Conservation (phyloP, 2,888 invertebrate genomes). For the Melanophora roralis region DNA sequence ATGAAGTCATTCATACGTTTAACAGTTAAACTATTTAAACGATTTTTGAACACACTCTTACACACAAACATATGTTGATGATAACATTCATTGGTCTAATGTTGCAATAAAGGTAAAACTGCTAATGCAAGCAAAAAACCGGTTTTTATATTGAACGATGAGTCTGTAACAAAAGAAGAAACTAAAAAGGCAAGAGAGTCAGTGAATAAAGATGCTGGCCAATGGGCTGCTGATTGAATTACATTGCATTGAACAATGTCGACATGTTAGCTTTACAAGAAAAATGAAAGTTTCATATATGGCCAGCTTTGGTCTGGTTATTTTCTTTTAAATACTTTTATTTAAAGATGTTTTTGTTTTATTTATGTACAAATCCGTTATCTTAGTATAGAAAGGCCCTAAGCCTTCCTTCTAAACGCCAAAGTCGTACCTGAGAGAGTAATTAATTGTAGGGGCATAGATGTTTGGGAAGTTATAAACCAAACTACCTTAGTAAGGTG, state of each 20-base stretch:
- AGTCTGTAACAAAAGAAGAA: not conserved
- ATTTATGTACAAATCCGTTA: not conserved
- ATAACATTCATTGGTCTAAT: constrained; percentile 32
- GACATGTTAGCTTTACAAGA: constrained; percentile 9
- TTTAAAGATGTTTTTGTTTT: constrained; percentile 23
- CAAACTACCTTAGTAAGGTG: no score
- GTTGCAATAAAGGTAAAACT: not conserved
- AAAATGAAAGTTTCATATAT: constrained; percentile 48
- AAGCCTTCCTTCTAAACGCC: no score
- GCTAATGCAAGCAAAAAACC: constrained; percentile 6
- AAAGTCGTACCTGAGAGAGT: no score
- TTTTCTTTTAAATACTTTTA: no score
- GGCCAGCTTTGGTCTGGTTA: no score
- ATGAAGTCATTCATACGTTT: constrained; percentile 36
- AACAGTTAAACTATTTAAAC: constrained; percentile 23
- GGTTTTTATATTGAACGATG: constrained; percentile 23
- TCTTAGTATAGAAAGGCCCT: no score
- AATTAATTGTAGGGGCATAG: no score
- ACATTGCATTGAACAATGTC: constrained; percentile 12
- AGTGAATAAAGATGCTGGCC: constrained; percentile 22
- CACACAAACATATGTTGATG: not conserved
- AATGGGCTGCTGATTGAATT: constrained; percentile 32
- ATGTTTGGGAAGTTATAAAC: no score
- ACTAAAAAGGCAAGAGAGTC: constrained; percentile 1
- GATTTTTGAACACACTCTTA: not conserved